These are phyloP conservation scores for Neodiprion pinetum DNA, from an alignment of 1,140 invertebrate species.

Conservation along the genomic window DNA sequence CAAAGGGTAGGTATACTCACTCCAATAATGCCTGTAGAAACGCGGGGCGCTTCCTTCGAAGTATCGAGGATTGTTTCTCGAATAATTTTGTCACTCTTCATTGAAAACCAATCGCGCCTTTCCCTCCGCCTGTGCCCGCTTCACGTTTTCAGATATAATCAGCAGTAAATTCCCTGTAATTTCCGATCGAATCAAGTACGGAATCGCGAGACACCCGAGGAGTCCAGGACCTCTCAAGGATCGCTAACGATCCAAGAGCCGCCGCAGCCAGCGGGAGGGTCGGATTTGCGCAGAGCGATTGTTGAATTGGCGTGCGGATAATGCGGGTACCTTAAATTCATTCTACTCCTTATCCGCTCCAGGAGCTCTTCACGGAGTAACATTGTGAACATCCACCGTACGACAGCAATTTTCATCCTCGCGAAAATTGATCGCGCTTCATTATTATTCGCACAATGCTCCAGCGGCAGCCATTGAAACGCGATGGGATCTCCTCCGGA, in stretches of 20 bases:
- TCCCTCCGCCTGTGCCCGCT: neutral
- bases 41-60: neutral
- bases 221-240: neutral
- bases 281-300: neutral
- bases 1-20: neutral
- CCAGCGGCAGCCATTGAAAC: too few species aligned
- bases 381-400: too few species aligned
- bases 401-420: too few species aligned
- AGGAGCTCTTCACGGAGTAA: neutral
- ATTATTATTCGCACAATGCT: too few species aligned
- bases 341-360: neutral
- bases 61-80: slow-evolving; percentile 7
- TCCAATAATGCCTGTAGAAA: neutral
- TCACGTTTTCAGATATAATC: slow-evolving; percentile 2
- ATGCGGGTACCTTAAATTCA: slow-evolving; percentile 8
- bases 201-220: neutral
- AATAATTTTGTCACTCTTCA: slow-evolving; percentile 16
- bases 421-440: too few species aligned
- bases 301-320: neutral
- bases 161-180: slow-evolving; percentile 13
- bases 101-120: slow-evolving; percentile 11
- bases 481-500: too few species aligned
- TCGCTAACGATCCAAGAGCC: neutral
- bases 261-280: neutral
- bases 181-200: slow-evolving; percentile 8